Conservation (phyloP, 23 tunicate species). For the Ciona savignyi region DNA sequence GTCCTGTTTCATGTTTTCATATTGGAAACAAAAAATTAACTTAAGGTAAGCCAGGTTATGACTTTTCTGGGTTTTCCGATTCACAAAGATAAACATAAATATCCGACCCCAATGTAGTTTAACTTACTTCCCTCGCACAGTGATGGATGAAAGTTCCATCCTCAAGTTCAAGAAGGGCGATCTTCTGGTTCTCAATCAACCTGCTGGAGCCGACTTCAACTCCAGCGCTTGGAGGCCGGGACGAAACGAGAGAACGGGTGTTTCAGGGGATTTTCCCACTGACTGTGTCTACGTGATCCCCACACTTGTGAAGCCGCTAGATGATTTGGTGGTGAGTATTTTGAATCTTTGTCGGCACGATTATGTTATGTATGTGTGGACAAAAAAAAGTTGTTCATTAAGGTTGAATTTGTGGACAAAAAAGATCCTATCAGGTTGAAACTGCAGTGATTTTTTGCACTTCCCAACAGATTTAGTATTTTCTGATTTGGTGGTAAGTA, state of each 20-base stretch:
- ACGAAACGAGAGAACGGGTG: constrained; percentile 48
- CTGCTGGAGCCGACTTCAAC: constrained; percentile 73
- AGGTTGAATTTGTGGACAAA: too few relatives aligned
- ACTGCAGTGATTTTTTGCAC: too few relatives aligned
- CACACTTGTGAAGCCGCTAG: constrained; percentile 65
- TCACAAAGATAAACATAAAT: too few relatives aligned
- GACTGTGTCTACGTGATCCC: constrained; percentile 90
- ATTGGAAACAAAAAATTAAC: too few relatives aligned
- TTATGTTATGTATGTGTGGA: too few relatives aligned
- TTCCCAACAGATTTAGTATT: too few relatives aligned
- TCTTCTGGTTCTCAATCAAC: constrained; percentile 69
- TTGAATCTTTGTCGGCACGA: too few relatives aligned
- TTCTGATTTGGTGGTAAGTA: too few relatives aligned
- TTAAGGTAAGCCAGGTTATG: background rate
- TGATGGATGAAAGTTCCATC: constrained; percentile 27
- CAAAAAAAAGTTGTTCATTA: too few relatives aligned
- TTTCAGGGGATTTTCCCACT: constrained; percentile 87
- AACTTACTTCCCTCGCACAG: background rate
- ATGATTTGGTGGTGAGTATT: constrained; percentile 70
- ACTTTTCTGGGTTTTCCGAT: too few relatives aligned
- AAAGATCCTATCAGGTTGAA: too few relatives aligned
- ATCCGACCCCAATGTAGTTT: background rate
- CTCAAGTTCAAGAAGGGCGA: constrained; percentile 84
- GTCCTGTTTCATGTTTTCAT: too few relatives aligned
- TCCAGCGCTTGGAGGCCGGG: constrained; percentile 86